Evolutionary conservation across 1,140 invertebrate genomes (phyloP), one percentile per base, ranked within the genome.

Genomic region (Procambarus virginalis): DNA sequence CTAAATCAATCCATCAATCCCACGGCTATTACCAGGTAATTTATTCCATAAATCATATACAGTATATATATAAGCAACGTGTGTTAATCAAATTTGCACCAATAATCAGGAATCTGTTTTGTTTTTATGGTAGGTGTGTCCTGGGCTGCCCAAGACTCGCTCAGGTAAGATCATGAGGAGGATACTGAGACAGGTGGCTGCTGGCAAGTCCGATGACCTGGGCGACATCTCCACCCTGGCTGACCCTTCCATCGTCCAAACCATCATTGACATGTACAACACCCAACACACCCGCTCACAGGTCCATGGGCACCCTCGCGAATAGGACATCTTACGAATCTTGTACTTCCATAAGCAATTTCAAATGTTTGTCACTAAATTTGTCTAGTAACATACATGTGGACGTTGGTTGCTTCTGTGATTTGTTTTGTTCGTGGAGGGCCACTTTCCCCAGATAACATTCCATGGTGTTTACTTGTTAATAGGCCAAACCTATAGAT

Each of bases 101-200:
- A n/a, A 12, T 55, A 10, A 55, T 55, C 34, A 34, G 34, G 34
- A 9, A 8, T 34, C 34, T 87, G 10, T 45, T 77, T 5, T 3
- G 8, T 8, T 9, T 60, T 51, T 1, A 0, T 20, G 17, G 12
- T 75, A 89, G 88, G 81, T 89, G 12, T 84, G 81, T 51, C 97
- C 98, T 3, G 97, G 96, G 1, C 94, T 99, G 80, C 99, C 99
- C 0, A 99, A 99, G 94, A 99, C 99, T 0, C 95, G 99, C 64
- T 99, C 98, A 1, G 99, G 99, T 4, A 99, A 99, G 94, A 99
- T 99, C 77, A 99, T 99, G 98, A 95, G 99, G 78, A 95, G 99
- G 91, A 96, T 99, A 84, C 94, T 99, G 55, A 95, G 98, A 82
- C 99, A 99, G 95, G 96, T 99, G 4, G 98, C 98, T 0, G 94